These are phyloP conservation scores for Zosterops borbonicus DNA, from an alignment of 2,113 vertebrate genomes.

Conservation along the genomic window DNA sequence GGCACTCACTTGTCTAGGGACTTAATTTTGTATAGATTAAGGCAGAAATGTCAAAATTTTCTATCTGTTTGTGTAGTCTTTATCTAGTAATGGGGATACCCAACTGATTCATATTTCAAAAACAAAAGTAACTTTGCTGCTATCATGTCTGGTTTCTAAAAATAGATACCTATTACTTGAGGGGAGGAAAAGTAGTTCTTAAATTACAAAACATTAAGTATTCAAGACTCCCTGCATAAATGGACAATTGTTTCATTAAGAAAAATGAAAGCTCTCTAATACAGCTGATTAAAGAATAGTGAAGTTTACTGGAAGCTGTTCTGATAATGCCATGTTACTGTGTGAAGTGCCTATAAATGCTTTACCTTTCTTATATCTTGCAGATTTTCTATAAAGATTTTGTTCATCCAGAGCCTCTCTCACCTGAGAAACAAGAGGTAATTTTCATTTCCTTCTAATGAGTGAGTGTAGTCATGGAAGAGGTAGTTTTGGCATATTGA, in stretches of 20 bases:
- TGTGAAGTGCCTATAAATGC: neutral
- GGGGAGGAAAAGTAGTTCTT: neutral
- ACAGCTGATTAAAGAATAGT: neutral
- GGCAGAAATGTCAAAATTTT: neutral
- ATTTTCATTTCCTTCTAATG: neutral
- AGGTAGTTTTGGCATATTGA: neutral
- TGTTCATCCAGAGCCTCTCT: constrained; percentile 79
- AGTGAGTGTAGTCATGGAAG: neutral
- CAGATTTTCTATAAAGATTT: constrained; percentile 84
- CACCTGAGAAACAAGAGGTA: constrained; percentile 77
- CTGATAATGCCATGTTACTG: neutral
- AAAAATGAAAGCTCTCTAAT: neutral
- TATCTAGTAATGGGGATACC: neutral
- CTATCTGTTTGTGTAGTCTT: neutral
- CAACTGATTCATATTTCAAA: neutral
- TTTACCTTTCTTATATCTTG: neutral
- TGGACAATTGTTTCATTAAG: neutral
- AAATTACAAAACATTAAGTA: neutral
- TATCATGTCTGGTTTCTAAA: neutral
- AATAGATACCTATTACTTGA: neutral
- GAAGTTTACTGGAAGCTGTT: neutral
- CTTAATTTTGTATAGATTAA: neutral
- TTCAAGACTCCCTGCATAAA: neutral
- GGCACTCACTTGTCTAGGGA: neutral
- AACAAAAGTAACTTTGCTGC: neutral